Percentiles rank a stretch among this genome's conserved stretches.
These are phyloP conservation scores for Picus viridis DNA, from an alignment of 2,797 vertebrate genomes.

Conservation along the genomic window DNA sequence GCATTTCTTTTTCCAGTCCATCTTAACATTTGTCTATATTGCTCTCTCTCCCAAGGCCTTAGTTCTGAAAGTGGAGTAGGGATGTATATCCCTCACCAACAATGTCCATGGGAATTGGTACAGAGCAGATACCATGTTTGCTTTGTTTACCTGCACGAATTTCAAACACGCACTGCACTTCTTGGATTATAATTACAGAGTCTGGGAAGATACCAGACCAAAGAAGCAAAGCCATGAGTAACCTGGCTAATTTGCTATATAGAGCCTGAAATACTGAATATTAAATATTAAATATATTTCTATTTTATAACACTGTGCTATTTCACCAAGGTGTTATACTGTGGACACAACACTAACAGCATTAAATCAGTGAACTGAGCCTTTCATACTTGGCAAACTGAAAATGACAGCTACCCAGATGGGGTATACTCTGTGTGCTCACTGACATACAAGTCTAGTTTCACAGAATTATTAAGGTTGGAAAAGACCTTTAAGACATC, in stretches of 20 bases:
- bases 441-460: neutral
- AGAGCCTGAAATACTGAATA: too few relatives aligned
- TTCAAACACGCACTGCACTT: too few relatives aligned
- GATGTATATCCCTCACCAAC: neutral
- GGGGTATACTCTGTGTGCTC: neutral
- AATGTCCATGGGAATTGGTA: neutral
- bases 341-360: neutral
- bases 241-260: too few relatives aligned
- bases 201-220: too few relatives aligned
- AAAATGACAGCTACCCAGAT: neutral
- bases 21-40: neutral
- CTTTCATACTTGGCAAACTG: neutral
- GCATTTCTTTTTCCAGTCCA: neutral
- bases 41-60: neutral
- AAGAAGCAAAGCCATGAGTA: too few relatives aligned
- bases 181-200: too few relatives aligned
- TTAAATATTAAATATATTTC: too few relatives aligned
- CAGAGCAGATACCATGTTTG: neutral
- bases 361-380: neutral
- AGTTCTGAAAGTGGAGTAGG: neutral
- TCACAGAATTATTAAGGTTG: too few relatives aligned
- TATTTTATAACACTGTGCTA: neutral
- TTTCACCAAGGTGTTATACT: neutral
- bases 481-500: too few relatives aligned
- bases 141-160: too few relatives aligned